Evolutionary conservation across 2,888 invertebrate genomes (phyloP), one percentile per base, ranked within the genome.

Genomic region (Periphyllus acericola): DNA sequence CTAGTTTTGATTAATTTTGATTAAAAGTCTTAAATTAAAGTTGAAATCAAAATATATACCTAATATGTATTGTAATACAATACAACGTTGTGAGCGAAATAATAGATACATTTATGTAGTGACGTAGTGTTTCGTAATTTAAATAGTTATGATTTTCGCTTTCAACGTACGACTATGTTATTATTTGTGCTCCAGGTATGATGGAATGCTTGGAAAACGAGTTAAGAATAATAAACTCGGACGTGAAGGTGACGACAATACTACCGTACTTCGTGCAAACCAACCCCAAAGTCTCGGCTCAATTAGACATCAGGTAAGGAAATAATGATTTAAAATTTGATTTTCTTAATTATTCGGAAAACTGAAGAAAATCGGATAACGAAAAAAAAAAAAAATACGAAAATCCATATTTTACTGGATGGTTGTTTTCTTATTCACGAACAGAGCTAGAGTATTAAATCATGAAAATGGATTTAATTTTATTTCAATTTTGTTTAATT

Each of bases 261-360:
- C 98, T 98, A 91, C 99, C 99, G 0, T 98, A 95, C 92, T 98
- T 96, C 92, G 98, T 99, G 90, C 96, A 97, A 92, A 99, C 99
- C 0, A 98, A 98, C 66, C 98, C 86, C 14, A 86, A 89, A 46
- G 89, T 90, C n/a, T 32, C 85, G 9, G 66, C 75, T 8, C 8
- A 32, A n/a, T 84, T 89, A 80, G 74, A 89, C 21, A 5, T 89
- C 34, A 89, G 89, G 89, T 89, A 82, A 3, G 17, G 17, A 32
- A 34, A 72, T 72, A 29, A 71, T 14, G 32, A 71, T 32, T 11
- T 3, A 17, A 29, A 32, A 32, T 1, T 8, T 71, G 3, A 21
- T 66, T n/a, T 3, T 21, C n/a, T 3, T 66, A 66, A 2, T 3
- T 66, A 55, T 55, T 3, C 21, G 3, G 3, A n/a, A n/a, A n/a